Evolutionary conservation across 2,888 invertebrate species (phyloP), one percentile per base, ranked within the genome.

Genomic region (Drosophila colorata): DNA sequence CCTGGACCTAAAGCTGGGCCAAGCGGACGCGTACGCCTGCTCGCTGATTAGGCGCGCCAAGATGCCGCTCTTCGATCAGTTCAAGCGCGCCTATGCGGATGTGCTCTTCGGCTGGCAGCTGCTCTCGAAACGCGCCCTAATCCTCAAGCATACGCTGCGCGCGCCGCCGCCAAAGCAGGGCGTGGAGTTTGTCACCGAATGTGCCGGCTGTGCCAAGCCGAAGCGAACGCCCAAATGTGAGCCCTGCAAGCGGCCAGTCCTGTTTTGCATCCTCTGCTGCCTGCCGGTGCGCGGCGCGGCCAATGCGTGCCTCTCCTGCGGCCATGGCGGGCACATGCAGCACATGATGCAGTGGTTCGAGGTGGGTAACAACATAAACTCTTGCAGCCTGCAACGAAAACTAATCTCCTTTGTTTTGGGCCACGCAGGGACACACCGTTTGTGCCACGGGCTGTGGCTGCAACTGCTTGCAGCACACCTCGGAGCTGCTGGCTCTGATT

Each of bases 401-500:
- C 25, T 41, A 18, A 31, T 13, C 16, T 8, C 11, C 2, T 16
- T 35, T 33, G 16, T 11, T n/a, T n/a, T n/a, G n/a, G n/a, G 40
- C 14, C 18, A 55, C 43, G 4, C 40, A 85, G 84, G 93, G 94
- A 56, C 95, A 96, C 90, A 95, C 94, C 58, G 93, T 95, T 7
- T 99, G 99, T 87, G 97, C 98, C 0, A 95, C 97, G 1, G 98
- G 98, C 28, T 99, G 99, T 93, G 98, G 98, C 25, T 99, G 99
- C 92, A 94, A 94, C 75, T 99, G 98, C 91, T 93, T 97, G 63
- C 93, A 95, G 70, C 96, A 96, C 89, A 96, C 94, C 64, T 93
- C 93, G 2, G 74, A 85, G 23, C 70, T 92, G 20, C 58, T 91
- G 51, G 86, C 87, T 20, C 57, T 86, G 23, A 69, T 90, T 28